phyloP scores from a whole-genome alignment of 2,113 vertebrate species.

The Paramormyrops kingsleyae region DNA sequence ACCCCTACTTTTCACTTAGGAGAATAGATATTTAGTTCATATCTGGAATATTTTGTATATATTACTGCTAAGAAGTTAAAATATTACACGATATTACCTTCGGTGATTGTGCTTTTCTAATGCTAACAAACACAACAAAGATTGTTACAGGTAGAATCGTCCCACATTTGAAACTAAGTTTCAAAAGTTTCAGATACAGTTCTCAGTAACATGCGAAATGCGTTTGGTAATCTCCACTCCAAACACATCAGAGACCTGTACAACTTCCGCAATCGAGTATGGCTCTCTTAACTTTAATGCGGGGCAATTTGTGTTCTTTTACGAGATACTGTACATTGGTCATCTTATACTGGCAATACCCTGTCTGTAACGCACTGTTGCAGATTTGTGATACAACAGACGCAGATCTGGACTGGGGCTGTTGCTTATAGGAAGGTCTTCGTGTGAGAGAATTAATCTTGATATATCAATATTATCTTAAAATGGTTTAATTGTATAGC shows the following conservation, averaged over 20 bases:
- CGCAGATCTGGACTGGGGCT: no score
- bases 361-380: not conserved
- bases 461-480: not conserved
- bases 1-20: not conserved
- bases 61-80: not conserved
- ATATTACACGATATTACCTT: not conserved
- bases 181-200: constrained; percentile 6
- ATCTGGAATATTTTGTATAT: no score
- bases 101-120: not conserved
- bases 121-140: not conserved
- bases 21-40: not conserved
- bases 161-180: not conserved
- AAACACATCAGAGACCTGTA: constrained; percentile 36
- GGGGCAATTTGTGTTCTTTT: constrained; percentile 39
- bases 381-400: not conserved
- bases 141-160: not conserved
- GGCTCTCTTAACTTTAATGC: constrained; percentile 51
- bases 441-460: not conserved
- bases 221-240: constrained; percentile 39
- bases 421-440: not conserved
- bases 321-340: constrained; percentile 21
- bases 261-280: constrained; percentile 51
- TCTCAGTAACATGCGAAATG: constrained; percentile 24
- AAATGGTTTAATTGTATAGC: not conserved
- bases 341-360: not conserved